Evolutionary conservation across 2,888 invertebrate species (phyloP).

Genomic region (Diplolepis rosae): DNA sequence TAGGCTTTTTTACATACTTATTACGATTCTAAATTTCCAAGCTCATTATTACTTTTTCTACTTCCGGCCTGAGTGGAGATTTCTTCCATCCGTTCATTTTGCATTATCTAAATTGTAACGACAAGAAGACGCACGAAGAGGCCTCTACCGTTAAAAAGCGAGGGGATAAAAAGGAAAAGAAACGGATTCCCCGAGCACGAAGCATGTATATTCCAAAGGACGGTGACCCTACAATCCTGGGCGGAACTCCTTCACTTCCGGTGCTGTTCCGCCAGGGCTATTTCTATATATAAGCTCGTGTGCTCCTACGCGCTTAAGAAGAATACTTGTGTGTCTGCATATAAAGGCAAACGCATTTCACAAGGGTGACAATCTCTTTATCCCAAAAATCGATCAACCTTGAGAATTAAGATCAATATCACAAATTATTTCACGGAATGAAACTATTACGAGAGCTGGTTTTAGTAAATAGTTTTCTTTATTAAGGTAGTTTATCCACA

Average conservation of each 20-base stretch:
- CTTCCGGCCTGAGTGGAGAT: conserved; percentile 17
- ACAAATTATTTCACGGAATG: neutral
- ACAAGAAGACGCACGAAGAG: conserved; percentile 29
- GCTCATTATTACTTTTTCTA: conserved; percentile 8
- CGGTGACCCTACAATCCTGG: conserved; percentile 69
- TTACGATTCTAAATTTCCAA: conserved; percentile 3
- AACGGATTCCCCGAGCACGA: conserved; percentile 52
- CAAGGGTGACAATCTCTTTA: neutral
- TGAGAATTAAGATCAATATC: neutral
- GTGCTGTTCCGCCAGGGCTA: conserved; percentile 68
- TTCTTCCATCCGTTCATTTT: conserved; percentile 29
- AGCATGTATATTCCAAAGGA: conserved; percentile 59
- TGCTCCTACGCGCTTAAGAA: conserved; percentile 16
- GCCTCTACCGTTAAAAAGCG: conserved; percentile 56
- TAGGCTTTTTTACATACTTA: neutral
- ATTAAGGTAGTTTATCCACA: no score
- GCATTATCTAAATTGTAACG: conserved; percentile 29
- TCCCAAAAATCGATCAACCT: neutral
- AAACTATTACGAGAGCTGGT: no score
- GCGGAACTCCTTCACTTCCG: conserved; percentile 71
- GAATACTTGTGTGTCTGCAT: neutral
- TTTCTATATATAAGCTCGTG: conserved; percentile 55
- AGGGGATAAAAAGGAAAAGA: conserved; percentile 35
- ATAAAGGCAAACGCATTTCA: neutral
- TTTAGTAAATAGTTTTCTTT: no score